A percentile compares a stretch with the other conserved stretches of the same genome.
phyloP scores from a whole-genome alignment of 1,140 invertebrate species.

The Drosophila santomea region DNA sequence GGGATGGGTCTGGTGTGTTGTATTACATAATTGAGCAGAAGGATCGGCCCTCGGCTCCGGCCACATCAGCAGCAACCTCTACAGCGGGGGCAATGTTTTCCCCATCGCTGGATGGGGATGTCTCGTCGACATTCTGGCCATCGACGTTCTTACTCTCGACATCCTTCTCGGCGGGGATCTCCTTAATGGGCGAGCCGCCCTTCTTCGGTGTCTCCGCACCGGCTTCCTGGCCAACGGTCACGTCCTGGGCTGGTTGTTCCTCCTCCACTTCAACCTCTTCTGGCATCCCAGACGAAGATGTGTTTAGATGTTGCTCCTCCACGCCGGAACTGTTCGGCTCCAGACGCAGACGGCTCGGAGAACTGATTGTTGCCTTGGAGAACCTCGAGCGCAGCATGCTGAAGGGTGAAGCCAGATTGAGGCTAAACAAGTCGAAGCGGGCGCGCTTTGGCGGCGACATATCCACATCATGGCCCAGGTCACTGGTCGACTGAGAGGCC shows the following conservation, averaged over 20 bases:
- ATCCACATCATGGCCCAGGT: conserved; percentile 67
- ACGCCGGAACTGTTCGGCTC: conserved; percentile 69
- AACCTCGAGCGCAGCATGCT: conserved; percentile 70
- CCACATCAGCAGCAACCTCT: conserved; percentile 11
- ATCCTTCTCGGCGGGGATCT: conserved; percentile 19
- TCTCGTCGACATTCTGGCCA: conserved; percentile 13
- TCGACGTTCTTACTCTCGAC: conserved; percentile 22
- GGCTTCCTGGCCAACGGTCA: conserved; percentile 59
- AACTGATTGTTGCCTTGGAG: conserved; percentile 62
- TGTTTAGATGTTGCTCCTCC: conserved; percentile 51
- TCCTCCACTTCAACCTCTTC: conserved; percentile 61
- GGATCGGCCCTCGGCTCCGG: conserved; percentile 45
- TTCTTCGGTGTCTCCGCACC: conserved; percentile 62
- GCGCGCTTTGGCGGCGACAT: conserved; percentile 78
- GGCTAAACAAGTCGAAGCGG: conserved; percentile 72
- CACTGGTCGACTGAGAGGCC: conserved; percentile 64
- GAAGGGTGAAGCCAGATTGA: conserved; percentile 72
- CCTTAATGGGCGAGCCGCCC: conserved; percentile 19
- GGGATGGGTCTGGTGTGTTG: conserved; percentile 3
- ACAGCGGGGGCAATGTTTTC: conserved; percentile 30
- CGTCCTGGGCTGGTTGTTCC: conserved; percentile 34
- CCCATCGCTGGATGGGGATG: conserved; percentile 13
- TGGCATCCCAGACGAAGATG: conserved; percentile 29
- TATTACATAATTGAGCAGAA: conserved; percentile 75
- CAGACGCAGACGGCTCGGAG: conserved; percentile 51